Base-by-base conservation (phyloP, 2,797 vertebrate genomes). In the Channallabes apus region DNA sequence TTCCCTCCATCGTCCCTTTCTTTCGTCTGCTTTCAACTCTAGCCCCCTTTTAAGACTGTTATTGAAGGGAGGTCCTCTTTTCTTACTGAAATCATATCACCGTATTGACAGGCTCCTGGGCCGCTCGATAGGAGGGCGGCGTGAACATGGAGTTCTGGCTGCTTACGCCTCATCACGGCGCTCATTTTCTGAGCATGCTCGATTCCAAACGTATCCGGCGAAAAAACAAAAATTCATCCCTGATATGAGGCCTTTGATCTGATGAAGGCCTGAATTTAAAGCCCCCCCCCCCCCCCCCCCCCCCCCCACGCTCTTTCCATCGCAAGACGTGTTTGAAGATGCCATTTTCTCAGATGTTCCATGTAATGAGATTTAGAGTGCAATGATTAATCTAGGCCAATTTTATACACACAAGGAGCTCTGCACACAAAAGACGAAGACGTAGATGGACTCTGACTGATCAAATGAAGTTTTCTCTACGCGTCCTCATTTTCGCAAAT, bases 331-430 rank as follows among this genome's bases (percentile, higher is more conserved):
- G 92, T 93, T 94, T 93, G 94, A 95, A 94, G 90, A 93, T 92
- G 94, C 91, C 92, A 88, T 92, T 94, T 92, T 91, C 91, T 96
- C 93, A 93, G 93, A 96, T 95, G 94, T 94, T 94, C 91, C 92
- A 86, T 93, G 91, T 95, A 96, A 96, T 95, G 94, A 93, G 96
- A 96, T 95, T 95, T 96, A 91, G 92, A 92, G 85, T 87, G 91
- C 91, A 92, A 94, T 92, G 93, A 95, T 95, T 93, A 91, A 95
- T 94, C 93, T 91, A 93, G 92, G 93, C 91, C 90, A 91, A 90
- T 92, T 93, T 89, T 88, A 88, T 87, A 89, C 76, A 89, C 83
- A 90, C 76, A 91, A 82, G 88, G 81, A 88, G 79, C 90, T 88
- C 41, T 51, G 86, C 59, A 88, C 89, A 93, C 84, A 56, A 82